Conservation (phyloP, 2,888 invertebrate species). For the Dastarcus helophoroides region DNA sequence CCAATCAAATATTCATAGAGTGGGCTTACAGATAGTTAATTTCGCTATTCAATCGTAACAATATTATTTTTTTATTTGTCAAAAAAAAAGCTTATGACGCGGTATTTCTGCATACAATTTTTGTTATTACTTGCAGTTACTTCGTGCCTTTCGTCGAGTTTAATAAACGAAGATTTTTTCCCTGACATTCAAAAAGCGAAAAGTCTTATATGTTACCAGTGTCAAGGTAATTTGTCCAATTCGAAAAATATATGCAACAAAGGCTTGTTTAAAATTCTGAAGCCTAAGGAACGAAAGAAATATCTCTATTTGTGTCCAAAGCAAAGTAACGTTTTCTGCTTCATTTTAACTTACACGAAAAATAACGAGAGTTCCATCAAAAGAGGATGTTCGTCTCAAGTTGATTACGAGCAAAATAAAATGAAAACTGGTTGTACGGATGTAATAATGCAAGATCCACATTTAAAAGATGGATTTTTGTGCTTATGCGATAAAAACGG, state of each 20-base stretch:
- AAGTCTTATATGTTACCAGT: constrained; percentile 20
- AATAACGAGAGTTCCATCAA: constrained; percentile 12
- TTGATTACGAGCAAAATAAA: constrained; percentile 10
- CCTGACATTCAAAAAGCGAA: constrained; percentile 15
- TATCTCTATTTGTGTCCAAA: constrained; percentile 17
- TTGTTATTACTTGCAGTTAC: too few species aligned
- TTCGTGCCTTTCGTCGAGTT: too few species aligned
- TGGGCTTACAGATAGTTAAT: too few species aligned
- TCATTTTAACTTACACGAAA: constrained; percentile 8
- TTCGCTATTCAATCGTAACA: too few species aligned
- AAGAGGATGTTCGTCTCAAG: constrained; percentile 16
- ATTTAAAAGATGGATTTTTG: too few species aligned
- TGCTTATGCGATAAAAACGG: constrained; percentile 18
- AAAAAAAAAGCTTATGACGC: too few species aligned
- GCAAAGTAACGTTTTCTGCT: constrained; percentile 17
- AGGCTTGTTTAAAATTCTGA: constrained; percentile 15
- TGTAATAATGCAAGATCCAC: constrained; percentile 5
- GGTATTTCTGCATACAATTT: too few species aligned
- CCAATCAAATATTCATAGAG: too few species aligned
- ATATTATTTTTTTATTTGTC: too few species aligned
- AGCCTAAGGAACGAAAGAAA: constrained; percentile 13
- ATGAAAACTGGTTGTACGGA: constrained; percentile 16
- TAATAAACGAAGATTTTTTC: constrained; percentile 8
- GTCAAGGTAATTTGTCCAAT: constrained; percentile 16
- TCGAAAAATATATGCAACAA: too few species aligned